Base-by-base conservation (phyloP, 2,797 vertebrate species). In the Lithobates sylvaticus region DNA sequence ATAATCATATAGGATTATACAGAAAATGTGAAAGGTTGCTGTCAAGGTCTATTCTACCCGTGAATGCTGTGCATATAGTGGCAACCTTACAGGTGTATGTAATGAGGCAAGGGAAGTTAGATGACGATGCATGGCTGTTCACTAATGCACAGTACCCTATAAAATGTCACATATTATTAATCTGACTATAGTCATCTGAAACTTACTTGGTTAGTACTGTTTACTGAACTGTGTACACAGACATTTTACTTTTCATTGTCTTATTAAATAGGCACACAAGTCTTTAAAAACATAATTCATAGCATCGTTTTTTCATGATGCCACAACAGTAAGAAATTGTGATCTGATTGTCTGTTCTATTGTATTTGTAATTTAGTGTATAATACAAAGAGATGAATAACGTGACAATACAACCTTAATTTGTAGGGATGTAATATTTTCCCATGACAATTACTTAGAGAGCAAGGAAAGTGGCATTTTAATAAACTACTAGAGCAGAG, bases 401-500 rank as follows among this genome's bases (percentile, higher is more conserved):
- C 3, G 0, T 42, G 13, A 16, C 39, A 34, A 58, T 2, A 39
- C 21, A 29, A 3, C 18, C 65, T 9, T 29, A 27, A 68, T 78
- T 44, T 18, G 76, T 47, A 67, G 64, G 16, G 29, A 16, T 13
- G 7, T 15, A 78, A 26, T 44, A 44, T 47, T 69, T 21, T n/a
- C 42, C 29, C 39, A 26, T 65, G 50, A 82, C 74, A 82, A 82
- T 76, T 83, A 76, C 50, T 67, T 34, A 7, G 61, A n/a, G n/a
- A 75, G 29, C 9, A 4, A 21, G 61, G 61, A 69, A 65, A 54
- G 71, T 32, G 70, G 74, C 70, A 82, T 42, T 42, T 82, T 67
- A 81, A 65, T 82, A 82, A 74, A 44, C 70, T 34, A 82, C 54
- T 18, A 27, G 34, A 74, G 58, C 58, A 65, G 44, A 82, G n/a